These are phyloP conservation scores for Oreochromis tanganicae DNA, from an alignment of 2,113 vertebrate genomes.

Conservation along the genomic window DNA sequence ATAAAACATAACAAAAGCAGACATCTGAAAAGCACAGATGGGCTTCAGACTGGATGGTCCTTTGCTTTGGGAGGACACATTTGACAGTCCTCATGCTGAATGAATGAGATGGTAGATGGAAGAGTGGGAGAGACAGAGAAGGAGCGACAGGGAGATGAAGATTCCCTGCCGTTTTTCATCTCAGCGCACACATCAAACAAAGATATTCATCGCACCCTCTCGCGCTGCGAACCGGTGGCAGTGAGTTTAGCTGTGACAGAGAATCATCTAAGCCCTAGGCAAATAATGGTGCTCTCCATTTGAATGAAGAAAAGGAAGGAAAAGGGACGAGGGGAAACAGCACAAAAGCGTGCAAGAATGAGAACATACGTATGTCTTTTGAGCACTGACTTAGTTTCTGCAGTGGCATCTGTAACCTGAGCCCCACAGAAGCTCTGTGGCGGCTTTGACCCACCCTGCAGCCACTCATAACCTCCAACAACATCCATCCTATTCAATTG, in stretches of 20 bases:
- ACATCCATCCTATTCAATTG: neutral
- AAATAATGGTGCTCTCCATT: slow-evolving; percentile 32
- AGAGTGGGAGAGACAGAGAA: slow-evolving; percentile 2
- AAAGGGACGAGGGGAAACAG: neutral
- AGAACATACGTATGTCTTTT: neutral
- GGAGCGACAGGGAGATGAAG: slow-evolving; percentile 27
- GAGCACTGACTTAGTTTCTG: slow-evolving; percentile 16
- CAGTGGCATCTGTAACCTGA: slow-evolving; percentile 24
- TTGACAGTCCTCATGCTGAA: slow-evolving; percentile 34
- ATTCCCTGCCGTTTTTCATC: slow-evolving; percentile 46
- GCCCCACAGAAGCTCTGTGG: slow-evolving; percentile 9
- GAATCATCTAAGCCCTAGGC: slow-evolving; percentile 47
- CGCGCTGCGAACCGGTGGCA: slow-evolving; percentile 28
- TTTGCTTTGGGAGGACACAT: slow-evolving; percentile 2
- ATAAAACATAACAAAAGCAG: slow-evolving; percentile 60
- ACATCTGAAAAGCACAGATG: slow-evolving; percentile 53
- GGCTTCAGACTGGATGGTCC: slow-evolving; percentile 30
- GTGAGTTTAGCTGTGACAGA: slow-evolving; percentile 56
- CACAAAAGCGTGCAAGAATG: neutral
- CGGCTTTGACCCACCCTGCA: slow-evolving; percentile 31
- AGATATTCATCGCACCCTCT: slow-evolving; percentile 65
- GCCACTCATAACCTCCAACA: slow-evolving; percentile 10
- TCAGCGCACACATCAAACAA: slow-evolving; percentile 56
- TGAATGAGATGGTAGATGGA: neutral
- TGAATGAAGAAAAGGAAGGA: neutral